Evolutionary conservation across 2,888 invertebrate genomes (phyloP).

Genomic region (Polyploca ridens): DNA sequence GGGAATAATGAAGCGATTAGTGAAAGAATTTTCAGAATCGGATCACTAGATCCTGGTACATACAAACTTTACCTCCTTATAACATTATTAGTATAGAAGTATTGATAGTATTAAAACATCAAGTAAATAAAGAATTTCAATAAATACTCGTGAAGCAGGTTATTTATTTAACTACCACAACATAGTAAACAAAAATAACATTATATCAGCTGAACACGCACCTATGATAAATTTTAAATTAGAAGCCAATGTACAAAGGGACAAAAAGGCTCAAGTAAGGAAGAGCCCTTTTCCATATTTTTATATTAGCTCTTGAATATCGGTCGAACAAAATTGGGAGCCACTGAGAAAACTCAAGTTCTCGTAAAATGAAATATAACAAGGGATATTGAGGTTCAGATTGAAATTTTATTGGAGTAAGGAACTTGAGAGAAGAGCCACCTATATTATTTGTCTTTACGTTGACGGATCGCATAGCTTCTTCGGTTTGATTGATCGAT

Average conservation of each 20-base stretch:
- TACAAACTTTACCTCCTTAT: too few species aligned
- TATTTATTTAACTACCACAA: too few species aligned
- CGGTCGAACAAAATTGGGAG: constrained; percentile 53
- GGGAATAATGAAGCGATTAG: too few species aligned
- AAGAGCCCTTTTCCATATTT: constrained; percentile 51
- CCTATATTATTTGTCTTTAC: background rate
- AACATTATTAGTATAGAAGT: too few species aligned
- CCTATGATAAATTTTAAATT: constrained; percentile 27
- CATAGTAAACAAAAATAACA: background rate
- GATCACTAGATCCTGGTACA: too few species aligned
- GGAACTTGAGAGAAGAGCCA: background rate
- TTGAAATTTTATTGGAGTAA: constrained; percentile 43
- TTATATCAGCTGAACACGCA: background rate
- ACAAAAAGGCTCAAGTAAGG: constrained; percentile 40
- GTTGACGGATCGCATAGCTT: background rate
- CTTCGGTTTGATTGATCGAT: background rate
- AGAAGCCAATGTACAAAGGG: constrained; percentile 47
- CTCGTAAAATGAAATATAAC: constrained; percentile 50
- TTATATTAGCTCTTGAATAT: constrained; percentile 64
- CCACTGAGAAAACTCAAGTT: constrained; percentile 42
- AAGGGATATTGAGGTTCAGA: constrained; percentile 42
- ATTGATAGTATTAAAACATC: too few species aligned
- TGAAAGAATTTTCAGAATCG: too few species aligned
- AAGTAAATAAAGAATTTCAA: too few species aligned
- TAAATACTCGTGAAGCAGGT: too few species aligned